Base-by-base conservation (phyloP, 2,888 invertebrate genomes). In the Diaperis boleti region DNA sequence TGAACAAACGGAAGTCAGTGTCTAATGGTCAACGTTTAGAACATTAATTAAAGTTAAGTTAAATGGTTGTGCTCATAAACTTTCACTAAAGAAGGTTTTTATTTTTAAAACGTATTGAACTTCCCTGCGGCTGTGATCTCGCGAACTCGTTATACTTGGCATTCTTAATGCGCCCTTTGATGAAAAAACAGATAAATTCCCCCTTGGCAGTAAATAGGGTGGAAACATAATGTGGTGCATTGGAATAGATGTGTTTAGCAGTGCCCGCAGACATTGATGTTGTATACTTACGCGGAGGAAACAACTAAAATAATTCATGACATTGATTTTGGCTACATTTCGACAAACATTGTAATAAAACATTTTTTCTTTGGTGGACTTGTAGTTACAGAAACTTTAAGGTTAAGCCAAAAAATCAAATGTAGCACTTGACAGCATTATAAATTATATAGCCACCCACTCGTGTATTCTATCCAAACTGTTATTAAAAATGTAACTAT, bases 121-220 rank as follows among this genome's bases (percentile, higher is more conserved):
- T 33, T 13, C 31, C 29, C 26, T 7, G 13, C 10, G 41, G 22
- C 17, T 15, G 3, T 13, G 42, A n/a, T n/a, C 18, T 10, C 13
- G 10, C 42, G 15, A 52, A 20, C 37, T 37, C 52, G 37, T 22
- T 22, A 18, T 10, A 44, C 29, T 55, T 55, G 55, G 29, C 31
- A 61, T 66, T 59, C 59, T 55, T 59, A 49, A 59, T 64, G 62
- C 59, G 59, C 33, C 62, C 49, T 57, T 62, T 67, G 62, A 64
- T 67, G 60, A 61, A 64, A 64, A 65, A 45, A 47, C 55, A 64
- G 41, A 66, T 68, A 68, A 68, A 68, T 68, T 68, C 62, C 55
- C 64, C 59, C 37, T 35, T 50, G 68, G 57, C 59, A 59, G 62
- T 59, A 59, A 65, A 65, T 61, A 59, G 66, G 67, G 65, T 63